These are phyloP conservation scores for Crypturellus undulatus DNA, from an alignment of 2,113 vertebrate species.

Conservation along the genomic window DNA sequence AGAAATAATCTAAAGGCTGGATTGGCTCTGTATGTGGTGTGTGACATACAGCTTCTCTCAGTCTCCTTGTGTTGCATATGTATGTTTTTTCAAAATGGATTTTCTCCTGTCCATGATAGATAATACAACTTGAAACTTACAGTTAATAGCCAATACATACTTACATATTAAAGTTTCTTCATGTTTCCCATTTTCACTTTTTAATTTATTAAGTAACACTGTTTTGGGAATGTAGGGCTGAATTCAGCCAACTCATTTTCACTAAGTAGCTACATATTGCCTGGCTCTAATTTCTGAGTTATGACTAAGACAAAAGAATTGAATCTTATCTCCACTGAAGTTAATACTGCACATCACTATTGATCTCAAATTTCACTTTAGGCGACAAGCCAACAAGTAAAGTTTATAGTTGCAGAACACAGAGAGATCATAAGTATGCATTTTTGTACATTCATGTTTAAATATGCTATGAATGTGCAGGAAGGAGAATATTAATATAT, in stretches of 20 bases:
- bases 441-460: not conserved
- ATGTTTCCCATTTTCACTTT: not conserved
- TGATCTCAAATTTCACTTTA: not conserved
- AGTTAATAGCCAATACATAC: not conserved
- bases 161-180: not conserved
- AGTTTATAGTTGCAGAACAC: not conserved
- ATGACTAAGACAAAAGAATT: not conserved
- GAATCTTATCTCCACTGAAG: not conserved
- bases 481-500: not conserved
- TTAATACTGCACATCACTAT: not conserved
- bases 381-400: not conserved
- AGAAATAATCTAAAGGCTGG: not conserved
- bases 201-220: not conserved
- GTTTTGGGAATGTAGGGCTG: not conserved
- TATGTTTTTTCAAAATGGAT: rapidly evolving
- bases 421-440: not conserved
- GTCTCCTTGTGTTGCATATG: not conserved
- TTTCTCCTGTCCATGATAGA: not conserved
- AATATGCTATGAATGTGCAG: not conserved
- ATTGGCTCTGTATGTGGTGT: not conserved
- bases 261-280: not conserved
- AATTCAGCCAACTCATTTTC: not conserved
- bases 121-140: not conserved
- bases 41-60: not conserved
- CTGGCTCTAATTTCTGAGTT: not conserved